Evolutionary conservation across 2,113 vertebrate genomes (phyloP), one percentile per base, ranked within the genome.

Genomic region (Aspidoscelis tigris): DNA sequence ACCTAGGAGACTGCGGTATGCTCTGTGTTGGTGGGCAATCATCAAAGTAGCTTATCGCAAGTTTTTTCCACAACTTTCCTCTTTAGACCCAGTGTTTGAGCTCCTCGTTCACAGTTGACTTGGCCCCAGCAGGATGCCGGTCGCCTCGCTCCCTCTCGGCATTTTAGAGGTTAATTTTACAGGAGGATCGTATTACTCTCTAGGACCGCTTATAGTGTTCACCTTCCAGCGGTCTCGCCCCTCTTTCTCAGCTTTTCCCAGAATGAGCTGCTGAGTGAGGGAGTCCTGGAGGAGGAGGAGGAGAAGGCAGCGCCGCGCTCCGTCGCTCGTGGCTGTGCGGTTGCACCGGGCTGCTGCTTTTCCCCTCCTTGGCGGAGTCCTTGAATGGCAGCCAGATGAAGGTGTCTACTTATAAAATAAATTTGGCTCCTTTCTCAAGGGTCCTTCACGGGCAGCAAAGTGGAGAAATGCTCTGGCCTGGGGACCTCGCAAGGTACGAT

Each of bases 131-230:
- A 58, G 83, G 84, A 72, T 47, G 91, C 66, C 87, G 87, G 58
- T 18, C 93, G 95, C 94, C 94, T 93, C 93, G 85, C 24, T 0
- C 78, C 92, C 88, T 78, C 91, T 81, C 93, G 87, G 96, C 94
- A 93, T 94, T 95, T 94, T 82, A 93, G 93, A 94, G 96, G 96
- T 97, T 97, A 96, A 96, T 95, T 96, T 90, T 90, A 85, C 93
- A 88, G 90, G 93, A 88, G 94, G 95, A 95, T 97, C 95, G 75
- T 89, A 92, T 97, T 97, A 96, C 96, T 93, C 94, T 93, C 77
- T 84, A 78, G 92, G 93, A 93, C 93, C 90, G 92, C 92, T 91
- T 94, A 92, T 86, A 92, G 93, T 91, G 93, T 95, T 92, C 93
- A 92, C 92, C 89, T 92, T 88, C 90, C 76, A 91, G 92, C 92